Conservation (phyloP, 1,140 invertebrate genomes). For the Papilio xuthus region DNA sequence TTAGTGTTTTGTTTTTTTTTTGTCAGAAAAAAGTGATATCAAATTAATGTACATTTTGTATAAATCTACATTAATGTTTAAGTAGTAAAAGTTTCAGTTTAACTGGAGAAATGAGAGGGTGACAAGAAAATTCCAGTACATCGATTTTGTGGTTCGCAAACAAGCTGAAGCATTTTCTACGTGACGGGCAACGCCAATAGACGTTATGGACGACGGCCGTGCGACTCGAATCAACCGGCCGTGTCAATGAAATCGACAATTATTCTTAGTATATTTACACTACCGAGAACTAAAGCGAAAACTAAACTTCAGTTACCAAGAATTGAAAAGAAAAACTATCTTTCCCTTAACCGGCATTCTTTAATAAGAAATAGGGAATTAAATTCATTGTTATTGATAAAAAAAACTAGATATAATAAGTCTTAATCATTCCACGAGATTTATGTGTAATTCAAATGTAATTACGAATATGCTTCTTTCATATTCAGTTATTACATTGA, state of each 20-base stretch:
- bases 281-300: neutral
- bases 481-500: too few species aligned
- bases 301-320: too few species aligned
- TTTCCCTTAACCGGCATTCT: neutral
- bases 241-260: constrained; percentile 48
- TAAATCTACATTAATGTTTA: neutral
- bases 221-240: constrained; percentile 45
- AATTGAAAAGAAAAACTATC: constrained; percentile 31
- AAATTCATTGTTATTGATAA: too few species aligned
- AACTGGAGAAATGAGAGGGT: constrained; percentile 45
- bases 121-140: constrained; percentile 51
- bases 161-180: constrained; percentile 56
- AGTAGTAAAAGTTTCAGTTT: neutral
- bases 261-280: constrained; percentile 21
- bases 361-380: too few species aligned
- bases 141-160: constrained; percentile 52
- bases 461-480: too few species aligned
- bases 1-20: too few species aligned
- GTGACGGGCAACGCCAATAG: constrained; percentile 57
- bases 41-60: too few species aligned
- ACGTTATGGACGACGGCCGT: constrained; percentile 23
- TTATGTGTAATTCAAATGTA: too few species aligned
- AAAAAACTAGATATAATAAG: too few species aligned
- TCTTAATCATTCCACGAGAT: too few species aligned
- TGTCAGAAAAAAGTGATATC: too few species aligned